Base-by-base conservation (phyloP, 1,140 invertebrate genomes). In the Macrobrachium rosenbergii region DNA sequence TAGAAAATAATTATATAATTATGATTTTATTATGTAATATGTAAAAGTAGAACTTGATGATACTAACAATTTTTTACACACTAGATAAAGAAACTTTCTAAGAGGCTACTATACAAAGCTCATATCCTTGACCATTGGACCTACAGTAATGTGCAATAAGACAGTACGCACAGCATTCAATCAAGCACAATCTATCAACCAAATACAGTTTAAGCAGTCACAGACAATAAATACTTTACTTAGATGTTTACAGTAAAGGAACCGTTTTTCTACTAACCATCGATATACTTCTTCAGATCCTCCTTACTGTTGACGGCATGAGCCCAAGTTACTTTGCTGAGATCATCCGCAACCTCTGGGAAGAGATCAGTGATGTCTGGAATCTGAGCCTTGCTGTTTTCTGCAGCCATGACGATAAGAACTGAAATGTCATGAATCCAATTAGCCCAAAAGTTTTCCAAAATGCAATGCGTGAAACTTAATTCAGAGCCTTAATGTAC, bases 311-410 rank as follows among this genome's bases (percentile, higher is more conserved):
- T 98, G 5, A 96, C 95, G 2, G 95, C 96, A 92, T 97, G 96
- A 10, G 95, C 95, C 97, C 97, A 98, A 28, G 93, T 95, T 5
- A 98, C 93, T 87, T 94, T 94, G 3, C 95, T 96, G 69, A 96
- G 91, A 91, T 97, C 96, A 11, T 87, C 84, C 59, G 52, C 67
- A 23, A 87, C 82, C 67, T 86, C 83, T 14, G 89, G 90, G 73
- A 88, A 90, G 67, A 82, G 82, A 16, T 90, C 81, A 12, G 63
- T 60, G 10, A 87, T 82, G 58, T 89, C 87, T n/a, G 88, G 67
- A 37, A 89, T 83, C 12, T 75, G 23, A 2, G 21, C 58, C 78
- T 37, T 80, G 58, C n/a, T 81, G 60, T 17, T 62, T 23, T 59
- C 77, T 23, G 17, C 52, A n/a, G 52, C 72, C 72, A 37, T 45